Evolutionary conservation across 2,888 invertebrate species (phyloP).

Genomic region (Drosophila hamatofila): DNA sequence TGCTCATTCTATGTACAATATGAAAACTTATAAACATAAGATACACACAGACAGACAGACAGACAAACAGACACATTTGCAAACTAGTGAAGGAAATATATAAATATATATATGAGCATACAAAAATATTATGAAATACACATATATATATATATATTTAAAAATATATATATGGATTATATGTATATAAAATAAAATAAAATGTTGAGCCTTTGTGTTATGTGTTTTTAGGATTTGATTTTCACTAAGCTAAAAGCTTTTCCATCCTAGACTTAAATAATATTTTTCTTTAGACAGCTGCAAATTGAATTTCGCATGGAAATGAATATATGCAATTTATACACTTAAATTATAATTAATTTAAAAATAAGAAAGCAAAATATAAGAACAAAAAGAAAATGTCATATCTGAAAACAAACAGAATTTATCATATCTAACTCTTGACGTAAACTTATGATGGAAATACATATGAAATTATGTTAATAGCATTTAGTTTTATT

Average conservation of each 20-base stretch:
- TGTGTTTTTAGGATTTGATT: constrained; percentile 26
- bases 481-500: not conserved
- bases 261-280: constrained; percentile 28
- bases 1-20: constrained; percentile 73
- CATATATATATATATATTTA: constrained; percentile 3
- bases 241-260: constrained; percentile 39
- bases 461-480: constrained; percentile 33
- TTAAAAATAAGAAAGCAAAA: not conserved
- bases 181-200: constrained; percentile 29
- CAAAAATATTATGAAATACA: constrained; percentile 2
- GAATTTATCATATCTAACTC: constrained; percentile 49
- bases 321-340: constrained; percentile 14
- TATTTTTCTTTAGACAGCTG: constrained; percentile 25
- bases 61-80: not conserved
- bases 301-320: constrained; percentile 18
- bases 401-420: constrained; percentile 7
- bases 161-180: constrained; percentile 17
- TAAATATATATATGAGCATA: constrained; percentile 7
- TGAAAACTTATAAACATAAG: constrained; percentile 37
- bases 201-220: constrained; percentile 42
- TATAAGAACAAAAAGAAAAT: constrained; percentile 8
- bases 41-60: constrained; percentile 11
- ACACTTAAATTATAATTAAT: constrained; percentile 16
- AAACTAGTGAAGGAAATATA: constrained; percentile 5
- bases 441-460: constrained; percentile 38